These are phyloP conservation scores for Drosophila obscura DNA, from an alignment of 1,140 invertebrate species.

Conservation along the genomic window DNA sequence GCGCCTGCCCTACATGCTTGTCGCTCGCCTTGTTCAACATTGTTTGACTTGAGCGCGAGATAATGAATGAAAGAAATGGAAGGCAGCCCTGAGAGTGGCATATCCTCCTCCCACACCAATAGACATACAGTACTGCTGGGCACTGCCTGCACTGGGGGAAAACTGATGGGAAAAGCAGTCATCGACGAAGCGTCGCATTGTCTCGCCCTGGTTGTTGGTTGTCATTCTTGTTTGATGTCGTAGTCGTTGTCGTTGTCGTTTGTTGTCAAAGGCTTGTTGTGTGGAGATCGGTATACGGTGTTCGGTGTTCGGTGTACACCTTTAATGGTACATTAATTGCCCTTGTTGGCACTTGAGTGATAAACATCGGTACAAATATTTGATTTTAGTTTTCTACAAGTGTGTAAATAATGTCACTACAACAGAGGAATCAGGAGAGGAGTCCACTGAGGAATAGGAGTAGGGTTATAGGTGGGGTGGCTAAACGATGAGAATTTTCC, in stretches of 20 bases:
- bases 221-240: conserved; percentile 35
- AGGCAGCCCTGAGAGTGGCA: conserved; percentile 9
- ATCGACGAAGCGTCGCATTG: conserved; percentile 19
- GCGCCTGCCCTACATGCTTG: conserved; percentile 61
- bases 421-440: conserved; percentile 22
- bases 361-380: conserved; percentile 80
- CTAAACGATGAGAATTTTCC: background rate
- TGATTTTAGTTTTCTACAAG: conserved; percentile 77
- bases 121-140: too few relatives aligned
- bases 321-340: conserved; percentile 81
- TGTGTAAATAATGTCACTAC: conserved; percentile 67
- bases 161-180: conserved; percentile 40
- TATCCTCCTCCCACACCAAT: too few relatives aligned
- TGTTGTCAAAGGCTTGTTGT: conserved; percentile 74
- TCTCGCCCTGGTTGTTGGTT: conserved; percentile 32
- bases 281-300: conserved; percentile 1
- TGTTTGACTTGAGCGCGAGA: conserved; percentile 47
- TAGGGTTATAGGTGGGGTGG: conserved; percentile 10
- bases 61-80: conserved; percentile 8
- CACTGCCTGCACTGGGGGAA: background rate
- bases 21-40: conserved; percentile 52
- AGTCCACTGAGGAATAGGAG: background rate
- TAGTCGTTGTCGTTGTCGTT: background rate
- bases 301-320: conserved; percentile 52
- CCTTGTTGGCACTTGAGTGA: conserved; percentile 75